These are phyloP conservation scores for Calliphora vicina DNA, from an alignment of 1,140 invertebrate genomes.

Conservation along the genomic window DNA sequence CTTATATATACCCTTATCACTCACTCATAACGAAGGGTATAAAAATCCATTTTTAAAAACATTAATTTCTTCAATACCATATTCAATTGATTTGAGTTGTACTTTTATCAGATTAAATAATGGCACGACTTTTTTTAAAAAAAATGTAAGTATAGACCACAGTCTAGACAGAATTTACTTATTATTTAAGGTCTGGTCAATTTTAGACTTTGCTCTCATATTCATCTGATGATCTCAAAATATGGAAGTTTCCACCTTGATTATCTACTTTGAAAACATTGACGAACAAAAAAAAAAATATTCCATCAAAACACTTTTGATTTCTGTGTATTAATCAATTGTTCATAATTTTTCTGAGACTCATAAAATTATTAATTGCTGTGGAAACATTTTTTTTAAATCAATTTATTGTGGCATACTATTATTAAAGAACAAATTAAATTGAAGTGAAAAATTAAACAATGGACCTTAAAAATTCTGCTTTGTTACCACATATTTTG, in stretches of 20 bases:
- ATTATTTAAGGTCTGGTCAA: too few relatives aligned
- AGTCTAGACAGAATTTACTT: too few relatives aligned
- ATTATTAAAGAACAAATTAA: not conserved
- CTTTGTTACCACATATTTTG: constrained; percentile 30
- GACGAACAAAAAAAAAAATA: not conserved
- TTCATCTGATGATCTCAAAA: not conserved
- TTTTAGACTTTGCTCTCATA: not conserved
- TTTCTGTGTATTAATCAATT: not conserved
- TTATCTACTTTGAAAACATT: not conserved
- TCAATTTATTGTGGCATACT: not conserved
- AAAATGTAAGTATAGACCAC: too few relatives aligned
- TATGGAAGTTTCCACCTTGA: too few relatives aligned
- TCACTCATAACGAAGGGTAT: too few relatives aligned
- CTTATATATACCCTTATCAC: too few relatives aligned
- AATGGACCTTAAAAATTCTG: constrained; percentile 34
- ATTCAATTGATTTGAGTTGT: too few relatives aligned
- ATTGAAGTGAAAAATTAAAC: not conserved
- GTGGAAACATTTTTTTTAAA: not conserved
- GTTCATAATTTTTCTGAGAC: not conserved
- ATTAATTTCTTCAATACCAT: too few relatives aligned
- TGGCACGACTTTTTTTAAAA: too few relatives aligned
- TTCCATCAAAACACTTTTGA: not conserved
- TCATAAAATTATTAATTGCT: not conserved
- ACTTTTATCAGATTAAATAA: too few relatives aligned
- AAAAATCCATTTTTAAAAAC: too few relatives aligned